phyloP scores from a whole-genome alignment of 2,888 invertebrate species.

The Tipula unca region DNA sequence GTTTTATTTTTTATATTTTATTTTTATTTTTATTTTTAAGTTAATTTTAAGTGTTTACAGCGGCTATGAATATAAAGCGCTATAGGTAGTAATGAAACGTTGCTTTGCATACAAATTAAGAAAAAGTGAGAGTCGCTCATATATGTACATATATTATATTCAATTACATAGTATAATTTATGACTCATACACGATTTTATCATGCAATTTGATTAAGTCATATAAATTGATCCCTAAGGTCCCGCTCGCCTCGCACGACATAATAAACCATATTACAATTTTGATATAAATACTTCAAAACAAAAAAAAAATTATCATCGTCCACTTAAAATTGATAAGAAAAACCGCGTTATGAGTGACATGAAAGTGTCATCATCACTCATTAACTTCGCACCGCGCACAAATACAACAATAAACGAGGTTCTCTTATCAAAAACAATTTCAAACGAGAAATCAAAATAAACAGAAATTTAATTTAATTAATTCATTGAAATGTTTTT shows the following conservation, averaged over 20 bases:
- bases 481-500: not conserved
- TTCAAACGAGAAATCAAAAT: not conserved
- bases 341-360: not conserved
- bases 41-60: not conserved
- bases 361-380: not conserved
- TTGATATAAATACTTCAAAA: not conserved
- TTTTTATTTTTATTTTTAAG: constrained; percentile 25
- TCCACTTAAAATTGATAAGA: not conserved
- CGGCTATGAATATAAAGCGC: not conserved
- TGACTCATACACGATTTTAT: not conserved
- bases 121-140: not conserved
- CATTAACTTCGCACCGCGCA: not conserved
- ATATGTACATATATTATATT: not conserved
- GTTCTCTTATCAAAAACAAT: not conserved
- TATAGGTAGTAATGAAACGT: not conserved
- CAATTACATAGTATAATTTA: not conserved
- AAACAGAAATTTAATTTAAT: not conserved
- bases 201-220: not conserved
- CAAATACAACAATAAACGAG: not conserved
- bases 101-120: not conserved
- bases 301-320: not conserved
- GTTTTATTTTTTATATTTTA: constrained; percentile 37
- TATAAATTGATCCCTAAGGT: not conserved
- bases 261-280: not conserved
- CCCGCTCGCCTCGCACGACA: not conserved